phyloP scores from a whole-genome alignment of 2,888 invertebrate species.

The Apotomis turbidana region DNA sequence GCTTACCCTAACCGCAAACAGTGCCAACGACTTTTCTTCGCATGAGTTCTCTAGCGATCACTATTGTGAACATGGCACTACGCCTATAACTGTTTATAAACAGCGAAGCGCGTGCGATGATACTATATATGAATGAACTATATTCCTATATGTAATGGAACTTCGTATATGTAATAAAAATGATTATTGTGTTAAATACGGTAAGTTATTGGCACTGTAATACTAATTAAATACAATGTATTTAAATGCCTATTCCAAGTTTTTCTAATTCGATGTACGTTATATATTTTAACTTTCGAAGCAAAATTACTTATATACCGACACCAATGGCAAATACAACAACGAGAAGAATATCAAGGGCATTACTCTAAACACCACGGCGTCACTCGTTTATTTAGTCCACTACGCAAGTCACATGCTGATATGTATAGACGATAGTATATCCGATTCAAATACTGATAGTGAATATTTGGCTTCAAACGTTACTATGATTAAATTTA shows the following conservation, averaged over 20 bases:
- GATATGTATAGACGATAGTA: slow-evolving; percentile 80
- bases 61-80: background rate
- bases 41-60: background rate
- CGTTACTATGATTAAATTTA: slow-evolving; percentile 50
- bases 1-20: slow-evolving; percentile 27
- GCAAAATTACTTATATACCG: slow-evolving; percentile 65
- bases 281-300: slow-evolving; percentile 62
- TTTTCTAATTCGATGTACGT: slow-evolving; percentile 47
- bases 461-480: slow-evolving; percentile 67
- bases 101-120: background rate
- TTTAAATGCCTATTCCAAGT: slow-evolving; percentile 52
- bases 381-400: slow-evolving; percentile 67
- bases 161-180: background rate
- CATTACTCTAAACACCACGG: slow-evolving; percentile 66
- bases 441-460: slow-evolving; percentile 76
- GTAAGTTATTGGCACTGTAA: slow-evolving; percentile 39
- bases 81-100: no score
- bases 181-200: slow-evolving; percentile 13
- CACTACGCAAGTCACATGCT: slow-evolving; percentile 79
- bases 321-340: slow-evolving; percentile 73
- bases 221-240: slow-evolving; percentile 72
- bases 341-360: slow-evolving; percentile 64
- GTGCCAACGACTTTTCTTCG: slow-evolving; percentile 25
- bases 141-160: slow-evolving; percentile 4
- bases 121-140: background rate